Evolutionary conservation across 1,140 invertebrate genomes (phyloP).

Genomic region (Euura lappo): DNA sequence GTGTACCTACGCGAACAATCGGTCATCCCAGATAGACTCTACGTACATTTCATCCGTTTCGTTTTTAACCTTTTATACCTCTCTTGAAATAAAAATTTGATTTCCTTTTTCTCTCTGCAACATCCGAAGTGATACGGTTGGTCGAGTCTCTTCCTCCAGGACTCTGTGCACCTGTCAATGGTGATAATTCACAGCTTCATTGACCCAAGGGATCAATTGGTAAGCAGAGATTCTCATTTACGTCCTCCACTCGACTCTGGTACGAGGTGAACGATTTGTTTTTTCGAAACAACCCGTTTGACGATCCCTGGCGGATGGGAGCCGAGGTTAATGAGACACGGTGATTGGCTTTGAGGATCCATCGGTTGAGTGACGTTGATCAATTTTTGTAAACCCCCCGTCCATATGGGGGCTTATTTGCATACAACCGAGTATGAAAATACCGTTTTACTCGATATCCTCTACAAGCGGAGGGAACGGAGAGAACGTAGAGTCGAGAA

Average conservation of each 20-base stretch:
- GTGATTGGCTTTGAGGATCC: constrained; percentile 45
- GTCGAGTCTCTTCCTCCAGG: constrained; percentile 24
- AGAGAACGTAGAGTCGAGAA: too few species aligned
- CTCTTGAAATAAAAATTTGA: too few species aligned
- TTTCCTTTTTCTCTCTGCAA: too few species aligned
- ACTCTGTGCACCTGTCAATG: constrained; percentile 49
- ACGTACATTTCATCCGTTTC: too few species aligned
- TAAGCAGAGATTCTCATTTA: constrained; percentile 45
- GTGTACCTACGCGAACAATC: too few species aligned
- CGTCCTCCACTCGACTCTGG: background rate
- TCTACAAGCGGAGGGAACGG: background rate
- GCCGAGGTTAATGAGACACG: constrained; percentile 48
- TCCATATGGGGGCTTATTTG: constrained; percentile 32
- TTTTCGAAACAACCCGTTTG: constrained; percentile 10
- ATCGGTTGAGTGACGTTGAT: constrained; percentile 45
- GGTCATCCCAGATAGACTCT: too few species aligned
- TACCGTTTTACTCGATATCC: background rate
- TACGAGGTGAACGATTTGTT: background rate
- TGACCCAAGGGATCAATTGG: constrained; percentile 49
- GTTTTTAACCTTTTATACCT: too few species aligned
- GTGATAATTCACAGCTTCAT: constrained; percentile 52
- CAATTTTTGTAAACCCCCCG: constrained; percentile 39
- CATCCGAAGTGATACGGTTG: too few species aligned
- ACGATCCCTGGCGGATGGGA: constrained; percentile 39
- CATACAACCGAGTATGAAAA: constrained; percentile 34